Evolutionary conservation across 1,140 invertebrate genomes (phyloP).

Genomic region (Hestina assimilis): DNA sequence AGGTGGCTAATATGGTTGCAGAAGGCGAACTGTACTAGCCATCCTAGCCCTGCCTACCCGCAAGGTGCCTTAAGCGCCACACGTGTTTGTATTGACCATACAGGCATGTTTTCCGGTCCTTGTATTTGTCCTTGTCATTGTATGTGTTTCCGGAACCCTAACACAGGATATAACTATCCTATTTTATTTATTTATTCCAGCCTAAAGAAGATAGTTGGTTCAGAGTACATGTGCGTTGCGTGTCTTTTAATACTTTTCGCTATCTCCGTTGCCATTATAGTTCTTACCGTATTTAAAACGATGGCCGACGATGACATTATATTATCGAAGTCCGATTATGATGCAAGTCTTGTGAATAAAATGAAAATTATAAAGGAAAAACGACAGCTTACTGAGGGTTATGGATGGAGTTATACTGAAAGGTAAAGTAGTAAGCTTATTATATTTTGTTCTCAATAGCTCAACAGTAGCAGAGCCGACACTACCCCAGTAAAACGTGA

Average conservation of each 20-base stretch:
- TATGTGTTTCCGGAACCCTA: too few species aligned
- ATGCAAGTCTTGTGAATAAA: slow-evolving; percentile 4
- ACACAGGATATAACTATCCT: neutral
- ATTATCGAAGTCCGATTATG: neutral
- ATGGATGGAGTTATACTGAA: slow-evolving; percentile 12
- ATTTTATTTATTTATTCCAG: slow-evolving; percentile 30
- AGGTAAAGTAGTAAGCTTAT: neutral
- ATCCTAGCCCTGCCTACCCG: too few species aligned
- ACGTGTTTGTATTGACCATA: too few species aligned
- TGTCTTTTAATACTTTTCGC: slow-evolving; percentile 42
- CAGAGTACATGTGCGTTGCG: slow-evolving; percentile 45
- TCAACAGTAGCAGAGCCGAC: too few species aligned
- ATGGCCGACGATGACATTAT: slow-evolving; percentile 2
- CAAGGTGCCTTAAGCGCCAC: too few species aligned
- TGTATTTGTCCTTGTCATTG: too few species aligned
- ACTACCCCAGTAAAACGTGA: too few species aligned
- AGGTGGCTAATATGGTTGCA: too few species aligned
- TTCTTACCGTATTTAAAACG: slow-evolving; percentile 41
- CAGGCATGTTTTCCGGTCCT: too few species aligned
- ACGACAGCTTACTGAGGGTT: slow-evolving; percentile 29
- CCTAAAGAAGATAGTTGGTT: slow-evolving; percentile 42
- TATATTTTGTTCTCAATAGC: neutral
- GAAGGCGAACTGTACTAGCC: too few species aligned
- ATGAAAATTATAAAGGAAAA: slow-evolving; percentile 24
- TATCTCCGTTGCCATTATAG: slow-evolving; percentile 37